Evolutionary conservation across 2,888 invertebrate species (phyloP).

Genomic region (Coleophora flavipennella): DNA sequence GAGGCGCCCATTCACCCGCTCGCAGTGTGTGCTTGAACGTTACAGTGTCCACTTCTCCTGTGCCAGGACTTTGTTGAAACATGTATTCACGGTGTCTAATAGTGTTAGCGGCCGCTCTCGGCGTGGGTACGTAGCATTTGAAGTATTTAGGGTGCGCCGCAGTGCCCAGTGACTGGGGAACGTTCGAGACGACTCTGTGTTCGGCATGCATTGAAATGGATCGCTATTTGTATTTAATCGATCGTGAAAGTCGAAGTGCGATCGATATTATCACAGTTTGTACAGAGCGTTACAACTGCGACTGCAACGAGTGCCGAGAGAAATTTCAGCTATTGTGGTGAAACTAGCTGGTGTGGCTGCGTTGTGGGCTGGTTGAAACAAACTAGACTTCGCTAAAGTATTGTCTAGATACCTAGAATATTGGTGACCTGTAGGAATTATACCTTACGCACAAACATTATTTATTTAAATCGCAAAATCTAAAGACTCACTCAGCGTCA

Average conservation of each 20-base stretch:
- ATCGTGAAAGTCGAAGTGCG: slow-evolving; percentile 43
- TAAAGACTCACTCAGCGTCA: no score
- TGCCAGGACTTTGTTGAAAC: slow-evolving; percentile 64
- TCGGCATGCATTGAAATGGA: slow-evolving; percentile 13
- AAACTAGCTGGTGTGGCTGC: slow-evolving; percentile 18
- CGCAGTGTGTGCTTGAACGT: slow-evolving; percentile 71
- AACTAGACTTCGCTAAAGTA: no score
- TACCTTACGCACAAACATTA: no score
- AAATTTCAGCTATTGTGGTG: slow-evolving; percentile 42
- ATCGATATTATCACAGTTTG: slow-evolving; percentile 33
- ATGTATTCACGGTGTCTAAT: slow-evolving; percentile 72
- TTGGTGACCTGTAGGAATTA: no score
- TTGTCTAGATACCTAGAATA: no score
- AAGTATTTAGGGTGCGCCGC: slow-evolving; percentile 58
- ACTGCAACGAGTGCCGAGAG: slow-evolving; percentile 33
- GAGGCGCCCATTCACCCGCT: slow-evolving; percentile 68
- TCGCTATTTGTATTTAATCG: slow-evolving; percentile 26
- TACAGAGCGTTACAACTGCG: slow-evolving; percentile 32
- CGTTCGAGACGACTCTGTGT: slow-evolving; percentile 3
- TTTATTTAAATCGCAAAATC: no score
- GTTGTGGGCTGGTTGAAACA: no score
- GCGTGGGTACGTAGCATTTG: slow-evolving; percentile 77
- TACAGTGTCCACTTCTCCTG: slow-evolving; percentile 62
- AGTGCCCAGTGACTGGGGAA: slow-evolving; percentile 8
- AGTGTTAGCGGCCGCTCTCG: slow-evolving; percentile 77